Evolutionary conservation across 2,113 vertebrate species (phyloP), one percentile per base, ranked within the genome.

Genomic region (Galeopterus variegatus): DNA sequence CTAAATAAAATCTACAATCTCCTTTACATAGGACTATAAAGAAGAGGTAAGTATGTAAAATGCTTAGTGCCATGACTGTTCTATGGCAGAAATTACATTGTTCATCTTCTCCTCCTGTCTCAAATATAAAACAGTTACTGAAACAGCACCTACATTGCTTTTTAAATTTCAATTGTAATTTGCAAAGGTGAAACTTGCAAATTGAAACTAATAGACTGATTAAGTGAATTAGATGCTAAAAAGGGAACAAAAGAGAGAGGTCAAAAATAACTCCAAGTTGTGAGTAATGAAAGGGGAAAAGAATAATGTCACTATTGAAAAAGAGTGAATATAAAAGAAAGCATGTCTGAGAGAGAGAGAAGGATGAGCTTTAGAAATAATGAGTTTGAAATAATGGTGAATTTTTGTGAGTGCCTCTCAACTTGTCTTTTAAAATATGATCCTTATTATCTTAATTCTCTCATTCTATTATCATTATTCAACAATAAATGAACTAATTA

Each of bases 141-240:
- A 23, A 95, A 94, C 0, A 90, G 64, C 21, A 81, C 15, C 58
- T 88, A 58, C 15, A 33, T 9, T 70, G 26, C 62, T 54, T 84
- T 92, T 93, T 69, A 81, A 92, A 93, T 91, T 91, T 84, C 89
- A 36, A 2, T 72, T 77, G 82, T 72, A 67, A 95, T 93, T 96
- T 81, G 60, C 23, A 94, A 96, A 73, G n/a, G 56, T 56, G 56
- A 95, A 41, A 65, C 79, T 95, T 85, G 19, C 60, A 92, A 92
- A 94, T 56, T 93, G 41, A 96, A 93, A 87, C 54, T 83, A 92
- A 93, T 10, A 88, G 23, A 50, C 48, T 92, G 19, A 80, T 87
- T 95, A 93, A 96, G 76, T 72, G 64, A 97, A 90, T 95, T 84
- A 96, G 76, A 84, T 36, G 54, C 24, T 96, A 87, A 92, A 92